A percentile compares a stretch with the other conserved stretches of the same genome.
These are phyloP conservation scores for Ennomos erosarius DNA, from an alignment of 2,888 invertebrate genomes.

Conservation along the genomic window DNA sequence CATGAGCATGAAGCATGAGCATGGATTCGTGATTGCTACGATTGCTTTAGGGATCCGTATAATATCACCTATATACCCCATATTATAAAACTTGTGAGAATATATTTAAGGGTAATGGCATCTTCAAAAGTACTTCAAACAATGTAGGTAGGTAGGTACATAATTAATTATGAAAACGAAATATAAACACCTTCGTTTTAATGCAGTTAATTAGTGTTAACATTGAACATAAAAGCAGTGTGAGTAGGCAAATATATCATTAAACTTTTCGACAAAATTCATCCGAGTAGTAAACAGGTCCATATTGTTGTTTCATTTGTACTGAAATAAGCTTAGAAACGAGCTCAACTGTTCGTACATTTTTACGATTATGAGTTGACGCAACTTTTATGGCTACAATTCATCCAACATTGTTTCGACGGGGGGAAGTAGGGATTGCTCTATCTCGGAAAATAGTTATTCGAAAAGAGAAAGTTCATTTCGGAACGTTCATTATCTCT, in stretches of 20 bases:
- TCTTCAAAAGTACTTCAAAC: no score
- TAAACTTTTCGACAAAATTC: conserved; percentile 24
- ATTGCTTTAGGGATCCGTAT: no score
- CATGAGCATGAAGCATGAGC: no score
- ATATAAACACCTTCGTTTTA: no score
- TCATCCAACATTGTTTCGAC: conserved; percentile 33
- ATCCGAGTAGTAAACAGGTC: conserved; percentile 23
- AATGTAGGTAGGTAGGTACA: no score
- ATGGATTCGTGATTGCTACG: no score
- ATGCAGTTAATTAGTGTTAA: neutral
- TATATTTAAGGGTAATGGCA: no score
- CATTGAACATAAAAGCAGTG: conserved; percentile 4
- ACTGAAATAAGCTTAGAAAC: conserved; percentile 26
- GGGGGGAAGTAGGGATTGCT: conserved; percentile 23
- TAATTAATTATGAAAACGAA: no score
- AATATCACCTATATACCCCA: no score
- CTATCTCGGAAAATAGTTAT: conserved; percentile 39
- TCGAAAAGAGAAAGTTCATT: conserved; percentile 59
- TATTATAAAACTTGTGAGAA: no score
- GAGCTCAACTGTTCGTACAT: conserved; percentile 23
- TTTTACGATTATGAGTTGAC: conserved; percentile 33
- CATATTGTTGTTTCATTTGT: conserved; percentile 25
- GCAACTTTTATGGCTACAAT: conserved; percentile 38
- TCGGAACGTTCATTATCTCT: conserved; percentile 71
- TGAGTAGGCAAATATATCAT: conserved; percentile 10